A percentile compares a stretch with the other conserved stretches of the same genome.
Conservation (phyloP, 2,888 invertebrate species). For the Protodeltote pygarga region DNA sequence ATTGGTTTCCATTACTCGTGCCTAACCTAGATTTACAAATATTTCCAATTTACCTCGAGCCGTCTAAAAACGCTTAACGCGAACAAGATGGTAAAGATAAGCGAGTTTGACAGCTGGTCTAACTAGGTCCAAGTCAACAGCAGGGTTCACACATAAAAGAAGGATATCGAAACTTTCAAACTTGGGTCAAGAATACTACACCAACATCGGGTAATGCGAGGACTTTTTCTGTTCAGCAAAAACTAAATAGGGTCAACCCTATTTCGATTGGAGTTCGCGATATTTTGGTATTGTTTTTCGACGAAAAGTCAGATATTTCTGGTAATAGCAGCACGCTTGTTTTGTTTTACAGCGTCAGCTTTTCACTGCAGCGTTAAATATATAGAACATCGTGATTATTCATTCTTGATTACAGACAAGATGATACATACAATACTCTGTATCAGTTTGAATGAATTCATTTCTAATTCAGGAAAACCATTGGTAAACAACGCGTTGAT, state of each 20-base stretch:
- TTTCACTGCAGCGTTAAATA: constrained; percentile 9
- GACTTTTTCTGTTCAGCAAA: constrained; percentile 50
- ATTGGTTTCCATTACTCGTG: neutral
- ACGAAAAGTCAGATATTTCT: constrained; percentile 18
- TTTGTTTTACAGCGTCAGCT: constrained; percentile 32
- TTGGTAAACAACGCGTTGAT: neutral
- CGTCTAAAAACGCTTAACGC: constrained; percentile 34
- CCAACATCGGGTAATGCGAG: constrained; percentile 34
- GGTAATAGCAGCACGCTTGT: constrained; percentile 26
- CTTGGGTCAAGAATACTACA: constrained; percentile 26
- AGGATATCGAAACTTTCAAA: constrained; percentile 45
- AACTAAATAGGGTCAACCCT: constrained; percentile 49
- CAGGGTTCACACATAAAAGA: constrained; percentile 50
- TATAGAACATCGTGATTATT: neutral
- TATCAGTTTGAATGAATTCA: too few species aligned
- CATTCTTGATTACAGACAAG: neutral
- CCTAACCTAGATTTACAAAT: constrained; percentile 39
- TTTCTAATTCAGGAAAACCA: too few species aligned
- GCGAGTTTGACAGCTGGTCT: constrained; percentile 48
- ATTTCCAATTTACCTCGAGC: constrained; percentile 29
- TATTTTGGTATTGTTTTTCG: constrained; percentile 43
- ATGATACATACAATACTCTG: too few species aligned
- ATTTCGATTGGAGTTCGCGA: constrained; percentile 37
- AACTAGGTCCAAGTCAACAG: constrained; percentile 50
- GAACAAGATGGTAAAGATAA: constrained; percentile 49